Base-by-base conservation (phyloP, 2,888 invertebrate genomes). In the Drosophila paracracens region DNA sequence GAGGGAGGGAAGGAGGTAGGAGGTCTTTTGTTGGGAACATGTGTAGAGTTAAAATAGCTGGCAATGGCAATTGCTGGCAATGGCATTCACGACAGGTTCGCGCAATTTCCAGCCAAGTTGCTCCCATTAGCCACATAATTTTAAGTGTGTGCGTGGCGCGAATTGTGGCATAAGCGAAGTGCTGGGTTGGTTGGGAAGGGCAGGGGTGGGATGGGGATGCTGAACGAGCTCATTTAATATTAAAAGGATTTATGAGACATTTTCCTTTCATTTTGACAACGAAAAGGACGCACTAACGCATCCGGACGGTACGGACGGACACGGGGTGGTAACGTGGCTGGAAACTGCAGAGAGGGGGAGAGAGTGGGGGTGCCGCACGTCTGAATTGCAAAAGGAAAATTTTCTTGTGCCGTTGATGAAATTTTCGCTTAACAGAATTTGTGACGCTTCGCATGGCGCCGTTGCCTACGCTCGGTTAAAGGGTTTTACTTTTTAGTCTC, bases 211-310 rank as follows among this genome's bases (percentile, higher is more conserved):
- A 25, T 46, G 46, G 16, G 67, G 53, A 48, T 65, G 67, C 65
- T 70, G 82, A 85, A 79, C 75, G 83, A 86, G 89, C 90, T 90
- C 91, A 91, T 91, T 91, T 90, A 91, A 91, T 91, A 91, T 91
- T 91, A 91, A 91, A 91, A 91, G 90, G 90, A 91, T 91, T 91
- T 91, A 91, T 91, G 91, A 91, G 91, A 91, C 91, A 84, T 86
- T 91, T 88, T 84, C 90, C 88, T 91, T 90, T 87, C 89, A 89
- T 90, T 89, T 89, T 89, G 91, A 91, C 90, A 89, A 90, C 89
- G 82, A 57, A 70, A 89, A 71, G 74, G 81, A 77, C 64, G 62
- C 50, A 74, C 52, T 52, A 59, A 56, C 65, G 70, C 21, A 46
- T 46, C 46, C 58, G 61, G 78, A 72, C 78, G 73, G 53, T 36